Conservation (phyloP, 2,888 invertebrate species). For the Dichetophora obliterata region DNA sequence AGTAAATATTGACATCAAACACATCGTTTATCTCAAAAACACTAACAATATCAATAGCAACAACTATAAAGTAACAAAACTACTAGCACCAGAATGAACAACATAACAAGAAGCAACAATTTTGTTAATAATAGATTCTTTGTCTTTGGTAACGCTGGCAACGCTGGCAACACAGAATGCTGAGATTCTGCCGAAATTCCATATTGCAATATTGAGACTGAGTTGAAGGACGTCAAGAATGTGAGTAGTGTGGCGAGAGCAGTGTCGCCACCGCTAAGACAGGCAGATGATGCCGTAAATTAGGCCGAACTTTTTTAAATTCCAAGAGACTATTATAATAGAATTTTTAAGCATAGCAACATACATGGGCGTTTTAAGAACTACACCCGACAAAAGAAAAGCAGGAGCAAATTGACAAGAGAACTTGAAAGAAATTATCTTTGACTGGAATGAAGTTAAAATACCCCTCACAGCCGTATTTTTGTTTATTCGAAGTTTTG, state of each 20-base stretch:
- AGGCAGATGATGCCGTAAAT: neutral
- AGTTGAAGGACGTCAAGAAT: slow-evolving; percentile 16
- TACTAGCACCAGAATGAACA: neutral
- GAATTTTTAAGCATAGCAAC: no score
- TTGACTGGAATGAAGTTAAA: no score
- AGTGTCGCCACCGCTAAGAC: neutral
- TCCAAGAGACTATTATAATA: neutral
- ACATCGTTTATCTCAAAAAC: neutral
- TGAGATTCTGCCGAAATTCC: neutral
- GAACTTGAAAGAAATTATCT: no score
- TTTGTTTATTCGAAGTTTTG: no score
- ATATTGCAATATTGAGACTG: neutral
- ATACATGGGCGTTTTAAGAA: no score
- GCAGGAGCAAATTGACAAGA: no score
- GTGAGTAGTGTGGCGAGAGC: neutral
- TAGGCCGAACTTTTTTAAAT: neutral
- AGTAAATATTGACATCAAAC: no score
- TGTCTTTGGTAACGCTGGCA: slow-evolving; percentile 51
- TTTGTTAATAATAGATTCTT: slow-evolving; percentile 31
- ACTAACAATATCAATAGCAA: neutral
- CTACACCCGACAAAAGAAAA: no score
- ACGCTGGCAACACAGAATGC: slow-evolving; percentile 37
- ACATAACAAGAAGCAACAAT: slow-evolving; percentile 7
- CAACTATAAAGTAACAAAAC: slow-evolving; percentile 1
- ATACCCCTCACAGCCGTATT: no score